Evolutionary conservation across 2,113 vertebrate species (phyloP), one percentile per base, ranked within the genome.

Genomic region (Pachypanchax playfairii): DNA sequence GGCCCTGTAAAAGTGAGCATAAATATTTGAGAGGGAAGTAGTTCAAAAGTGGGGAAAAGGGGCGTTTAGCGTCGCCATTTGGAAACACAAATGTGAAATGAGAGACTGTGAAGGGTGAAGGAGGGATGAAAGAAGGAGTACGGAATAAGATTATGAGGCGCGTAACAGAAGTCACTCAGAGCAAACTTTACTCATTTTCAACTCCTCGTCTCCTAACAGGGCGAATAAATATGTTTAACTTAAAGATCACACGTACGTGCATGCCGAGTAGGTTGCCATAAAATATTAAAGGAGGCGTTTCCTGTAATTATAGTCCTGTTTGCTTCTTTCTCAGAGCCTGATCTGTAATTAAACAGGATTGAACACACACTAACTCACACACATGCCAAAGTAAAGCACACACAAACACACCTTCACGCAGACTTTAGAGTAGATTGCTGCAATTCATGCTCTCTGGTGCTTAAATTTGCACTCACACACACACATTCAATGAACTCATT

Each of bases 291-390:
- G 91, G 89, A 91, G 88, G 86, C 92, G 87, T 91, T 96, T 95
- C 92, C 91, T 94, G 93, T 94, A 96, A 96, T 94, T 95, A 95
- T 80, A 93, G 91, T 90, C 90, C 91, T 91, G 94, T 92, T 94
- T 93, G 91, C 92, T 87, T 90, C 88, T 93, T 90, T 88, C 88
- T 93, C 87, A 88, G 88, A 89, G 85, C 91, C 91, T 91, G 90
- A 90, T 91, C 90, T 93, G 91, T 94, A 94, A 95, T 96, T 95
- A 95, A 93, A 93, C 91, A 76, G 93, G 93, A 94, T 92, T 63
- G 76, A 72, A 77, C 78, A 78, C 52, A 54, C 58, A 82, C 36
- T n/a, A 11, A 46, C 43, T 22, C 29, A 75, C 78, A 78, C 53
- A 54, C 58, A 82, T 28, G 7, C 39, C n/a, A n/a, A n/a, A n/a